Base-by-base conservation (phyloP, 2,797 vertebrate genomes). In the Crenichthys baileyi region DNA sequence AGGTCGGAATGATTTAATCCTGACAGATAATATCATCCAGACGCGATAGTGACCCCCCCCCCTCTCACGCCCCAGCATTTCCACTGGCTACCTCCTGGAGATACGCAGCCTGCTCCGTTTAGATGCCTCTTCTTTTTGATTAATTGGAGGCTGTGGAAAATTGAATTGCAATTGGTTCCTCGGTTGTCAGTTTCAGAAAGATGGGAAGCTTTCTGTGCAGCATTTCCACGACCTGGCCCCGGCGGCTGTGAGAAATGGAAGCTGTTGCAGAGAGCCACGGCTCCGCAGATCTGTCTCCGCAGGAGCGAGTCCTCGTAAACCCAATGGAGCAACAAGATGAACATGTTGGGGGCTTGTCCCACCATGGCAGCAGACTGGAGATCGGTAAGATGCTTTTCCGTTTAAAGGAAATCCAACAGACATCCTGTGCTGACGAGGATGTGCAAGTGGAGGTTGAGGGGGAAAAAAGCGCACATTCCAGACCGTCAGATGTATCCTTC, bases 181-280 rank as follows among this genome's bases (percentile, higher is more conserved):
- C 15, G 72, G 48, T 7, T 18, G 4, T 44, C 71, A 76, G 74
- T 31, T 68, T 8, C 72, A n/a, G 50, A 20, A 61, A 39, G 29
- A 89, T 70, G 55, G 82, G 8, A 48, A 79, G 70, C 67, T 71
- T 41, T 77, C 67, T 31, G 36, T 46, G 29, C 73, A 72, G 73
- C 79, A 88, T 91, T 84, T 91, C 79, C 87, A 89, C 73, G 83
- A 86, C 86, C 84, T 84, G 83, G 87, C 76, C 73, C 81, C 13
- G 72, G 72, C 72, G 50, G 83, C 75, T 75, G 83, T 77, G 79
- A 73, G 78, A 65, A 48, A 61, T 74, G 72, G 77, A 85, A 77
- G 81, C 58, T 79, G 83, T 41, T 58, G 70, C 71, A 63, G 31
- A 76, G 70, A 76, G 71, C 60, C 11, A 2, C 20, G 4, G 68